Percentiles rank a stretch among this genome's conserved stretches.
Conservation (phyloP, 2,113 vertebrate genomes). For the Istiophorus platypterus region DNA sequence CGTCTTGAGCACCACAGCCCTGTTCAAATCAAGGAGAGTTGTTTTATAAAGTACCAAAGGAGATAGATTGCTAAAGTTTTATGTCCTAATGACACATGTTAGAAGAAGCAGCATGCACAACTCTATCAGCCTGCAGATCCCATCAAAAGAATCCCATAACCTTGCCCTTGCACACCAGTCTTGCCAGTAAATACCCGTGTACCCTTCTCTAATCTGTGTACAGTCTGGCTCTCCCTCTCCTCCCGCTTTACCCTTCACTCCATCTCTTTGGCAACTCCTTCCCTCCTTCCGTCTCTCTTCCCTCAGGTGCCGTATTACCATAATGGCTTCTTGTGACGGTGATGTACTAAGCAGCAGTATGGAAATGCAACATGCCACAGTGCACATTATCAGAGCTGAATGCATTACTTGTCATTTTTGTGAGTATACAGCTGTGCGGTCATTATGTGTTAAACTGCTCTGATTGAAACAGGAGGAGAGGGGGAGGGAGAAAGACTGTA, state of each 20-base stretch:
- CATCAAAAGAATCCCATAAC: constrained; percentile 35
- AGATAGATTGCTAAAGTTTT: background rate
- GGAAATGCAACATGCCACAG: constrained; percentile 82
- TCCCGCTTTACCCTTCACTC: constrained; percentile 24
- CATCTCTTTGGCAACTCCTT: constrained; percentile 63
- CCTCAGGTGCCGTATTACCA: constrained; percentile 86
- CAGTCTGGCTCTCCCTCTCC: constrained; percentile 31
- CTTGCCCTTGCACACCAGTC: constrained; percentile 37
- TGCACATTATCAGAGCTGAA: constrained; percentile 80
- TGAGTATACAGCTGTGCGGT: constrained; percentile 67
- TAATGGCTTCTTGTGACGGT: constrained; percentile 84
- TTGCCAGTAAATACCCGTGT: constrained; percentile 38
- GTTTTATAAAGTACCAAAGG: background rate
- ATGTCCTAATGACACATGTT: background rate
- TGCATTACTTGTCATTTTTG: constrained; percentile 84
- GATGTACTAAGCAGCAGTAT: constrained; percentile 81
- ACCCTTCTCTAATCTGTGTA: constrained; percentile 47
- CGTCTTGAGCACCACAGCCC: background rate
- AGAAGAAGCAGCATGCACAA: background rate
- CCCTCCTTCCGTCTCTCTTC: constrained; percentile 71
- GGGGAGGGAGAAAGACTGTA: constrained; percentile 44
- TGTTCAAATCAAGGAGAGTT: background rate
- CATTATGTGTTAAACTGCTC: constrained; percentile 83
- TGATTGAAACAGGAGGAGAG: constrained; percentile 65
- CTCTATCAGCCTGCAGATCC: constrained; percentile 12